Evolutionary conservation across 2,113 vertebrate species (phyloP).

Genomic region (Elachura formosa): DNA sequence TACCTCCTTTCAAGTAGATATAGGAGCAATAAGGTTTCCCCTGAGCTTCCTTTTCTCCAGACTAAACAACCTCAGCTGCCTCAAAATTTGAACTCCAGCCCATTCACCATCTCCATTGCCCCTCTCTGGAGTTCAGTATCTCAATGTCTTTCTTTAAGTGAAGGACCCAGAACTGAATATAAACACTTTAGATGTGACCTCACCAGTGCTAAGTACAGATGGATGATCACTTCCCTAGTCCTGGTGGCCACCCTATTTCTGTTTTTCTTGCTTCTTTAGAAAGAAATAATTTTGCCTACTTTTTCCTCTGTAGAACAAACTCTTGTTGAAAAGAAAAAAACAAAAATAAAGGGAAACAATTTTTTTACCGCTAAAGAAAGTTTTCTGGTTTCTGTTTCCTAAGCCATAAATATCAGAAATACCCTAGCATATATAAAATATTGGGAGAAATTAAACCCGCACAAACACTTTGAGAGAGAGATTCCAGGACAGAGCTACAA

Average conservation of each 20-base stretch:
- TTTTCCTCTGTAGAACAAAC: not conserved
- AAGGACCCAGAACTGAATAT: not conserved
- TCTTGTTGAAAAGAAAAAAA: not conserved
- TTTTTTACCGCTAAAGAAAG: not conserved
- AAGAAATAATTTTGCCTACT: not conserved
- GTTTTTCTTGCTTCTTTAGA: not conserved
- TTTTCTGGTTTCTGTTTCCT: not conserved
- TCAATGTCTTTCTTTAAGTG: not conserved
- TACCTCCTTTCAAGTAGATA: not conserved
- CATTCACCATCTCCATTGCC: not conserved
- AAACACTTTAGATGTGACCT: not conserved
- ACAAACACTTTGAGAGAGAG: not conserved
- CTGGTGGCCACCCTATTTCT: not conserved
- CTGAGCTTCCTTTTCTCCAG: not conserved
- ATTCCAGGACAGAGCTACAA: not conserved
- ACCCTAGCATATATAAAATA: not conserved
- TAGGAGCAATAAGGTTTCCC: not conserved
- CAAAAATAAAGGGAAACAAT: not conserved
- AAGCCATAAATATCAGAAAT: not conserved
- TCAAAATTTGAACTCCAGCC: not conserved
- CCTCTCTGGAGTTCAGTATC: not conserved
- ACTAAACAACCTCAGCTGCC: not conserved
- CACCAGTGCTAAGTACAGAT: not conserved
- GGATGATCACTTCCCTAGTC: not conserved
- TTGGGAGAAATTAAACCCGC: not conserved